These are phyloP conservation scores for Megaceryle alcyon DNA, from an alignment of 2,797 vertebrate species.

Conservation along the genomic window DNA sequence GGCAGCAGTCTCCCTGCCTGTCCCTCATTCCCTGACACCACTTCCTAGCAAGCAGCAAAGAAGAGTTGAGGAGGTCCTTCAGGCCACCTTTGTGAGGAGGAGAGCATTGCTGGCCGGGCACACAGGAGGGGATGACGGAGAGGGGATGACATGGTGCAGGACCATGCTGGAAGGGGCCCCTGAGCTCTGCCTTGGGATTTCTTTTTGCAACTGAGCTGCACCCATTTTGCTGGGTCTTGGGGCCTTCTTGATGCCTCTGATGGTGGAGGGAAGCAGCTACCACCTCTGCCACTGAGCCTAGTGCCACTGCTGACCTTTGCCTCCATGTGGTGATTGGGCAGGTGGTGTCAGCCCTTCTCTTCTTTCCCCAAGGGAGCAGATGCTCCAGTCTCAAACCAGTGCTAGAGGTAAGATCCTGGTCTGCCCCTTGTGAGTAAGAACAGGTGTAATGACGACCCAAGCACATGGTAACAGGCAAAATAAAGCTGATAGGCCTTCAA, in stretches of 20 bases:
- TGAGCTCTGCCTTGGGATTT: background rate
- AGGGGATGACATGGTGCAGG: accelerated
- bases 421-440: background rate
- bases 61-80: background rate
- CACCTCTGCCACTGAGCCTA: background rate
- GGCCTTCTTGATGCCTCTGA: background rate
- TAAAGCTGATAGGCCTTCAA: background rate
- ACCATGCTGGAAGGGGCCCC: background rate
- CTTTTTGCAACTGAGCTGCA: background rate
- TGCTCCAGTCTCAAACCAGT: background rate
- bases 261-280: background rate
- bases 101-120: accelerated
- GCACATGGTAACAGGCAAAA: background rate
- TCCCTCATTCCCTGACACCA: background rate
- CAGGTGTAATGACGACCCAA: background rate
- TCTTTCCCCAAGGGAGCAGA: background rate
- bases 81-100: background rate
- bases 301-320: background rate
- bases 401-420: background rate
- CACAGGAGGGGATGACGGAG: accelerated
- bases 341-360: background rate
- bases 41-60: background rate
- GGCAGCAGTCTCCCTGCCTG: background rate
- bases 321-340: background rate
- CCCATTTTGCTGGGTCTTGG: background rate